Conservation (phyloP, 2,113 vertebrate genomes). For the Spizaetus ornatus region DNA sequence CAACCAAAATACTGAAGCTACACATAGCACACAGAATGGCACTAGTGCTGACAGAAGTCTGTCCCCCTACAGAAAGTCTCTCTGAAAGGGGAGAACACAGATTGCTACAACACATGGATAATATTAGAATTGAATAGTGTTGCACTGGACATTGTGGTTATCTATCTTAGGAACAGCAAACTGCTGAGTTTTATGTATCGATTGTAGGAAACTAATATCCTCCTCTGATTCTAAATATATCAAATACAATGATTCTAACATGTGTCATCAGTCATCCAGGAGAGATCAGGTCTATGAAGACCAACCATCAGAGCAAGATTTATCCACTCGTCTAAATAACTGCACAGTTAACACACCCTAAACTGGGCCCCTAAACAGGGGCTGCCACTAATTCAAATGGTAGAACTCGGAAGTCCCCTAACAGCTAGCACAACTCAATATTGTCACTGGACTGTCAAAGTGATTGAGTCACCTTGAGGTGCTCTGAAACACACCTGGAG, state of each 20-base stretch:
- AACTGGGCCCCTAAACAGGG: background rate
- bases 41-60: background rate
- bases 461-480: rapidly evolving
- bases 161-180: background rate
- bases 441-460: background rate
- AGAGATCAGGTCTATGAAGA: background rate
- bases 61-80: background rate
- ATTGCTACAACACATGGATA: rapidly evolving
- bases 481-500: background rate
- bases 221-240: background rate
- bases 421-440: background rate
- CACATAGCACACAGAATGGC: background rate
- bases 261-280: background rate
- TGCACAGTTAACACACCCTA: background rate
- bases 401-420: background rate
- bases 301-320: background rate
- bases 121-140: background rate
- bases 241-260: background rate
- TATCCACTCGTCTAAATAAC: background rate
- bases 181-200: rapidly evolving
- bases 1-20: background rate
- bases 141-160: background rate
- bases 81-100: background rate
- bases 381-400: rapidly evolving
- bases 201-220: background rate